These are phyloP conservation scores for Lithophane leautieri DNA, from an alignment of 2,888 invertebrate genomes.

Conservation along the genomic window DNA sequence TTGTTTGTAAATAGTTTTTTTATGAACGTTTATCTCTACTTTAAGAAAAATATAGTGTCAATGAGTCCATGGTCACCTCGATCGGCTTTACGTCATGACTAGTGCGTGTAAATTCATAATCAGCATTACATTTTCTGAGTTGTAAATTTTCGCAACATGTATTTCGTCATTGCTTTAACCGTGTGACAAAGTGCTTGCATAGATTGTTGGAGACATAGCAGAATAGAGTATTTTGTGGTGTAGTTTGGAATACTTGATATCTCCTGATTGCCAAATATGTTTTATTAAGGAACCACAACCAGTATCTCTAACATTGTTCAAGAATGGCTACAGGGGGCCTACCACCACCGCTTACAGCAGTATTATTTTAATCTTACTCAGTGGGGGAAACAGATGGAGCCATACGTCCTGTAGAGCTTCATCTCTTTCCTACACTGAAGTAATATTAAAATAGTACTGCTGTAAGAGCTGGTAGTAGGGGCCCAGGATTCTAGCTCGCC, in stretches of 20 bases:
- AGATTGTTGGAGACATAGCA: slow-evolving; percentile 1
- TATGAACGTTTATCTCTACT: not conserved
- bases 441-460: too few relatives aligned
- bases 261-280: not conserved
- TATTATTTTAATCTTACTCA: too few relatives aligned
- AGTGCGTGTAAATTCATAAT: not conserved
- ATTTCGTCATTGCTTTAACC: slow-evolving; percentile 1
- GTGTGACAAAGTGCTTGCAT: slow-evolving; percentile 17
- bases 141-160: slow-evolving; percentile 24
- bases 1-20: not conserved
- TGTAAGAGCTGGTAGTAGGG: too few relatives aligned
- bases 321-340: not conserved
- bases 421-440: too few relatives aligned
- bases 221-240: slow-evolving; percentile 20
- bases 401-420: too few relatives aligned
- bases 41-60: not conserved
- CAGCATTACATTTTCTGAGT: slow-evolving; percentile 10
- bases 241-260: slow-evolving; percentile 22
- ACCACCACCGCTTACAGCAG: too few relatives aligned
- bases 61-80: not conserved
- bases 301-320: not conserved
- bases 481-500: too few relatives aligned
- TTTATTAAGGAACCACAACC: slow-evolving; percentile 4
- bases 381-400: too few relatives aligned
- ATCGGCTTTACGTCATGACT: not conserved